Percentiles rank a stretch among this genome's conserved stretches.
Conservation (phyloP, 2,113 vertebrate species). For the Albula glossodonta region DNA sequence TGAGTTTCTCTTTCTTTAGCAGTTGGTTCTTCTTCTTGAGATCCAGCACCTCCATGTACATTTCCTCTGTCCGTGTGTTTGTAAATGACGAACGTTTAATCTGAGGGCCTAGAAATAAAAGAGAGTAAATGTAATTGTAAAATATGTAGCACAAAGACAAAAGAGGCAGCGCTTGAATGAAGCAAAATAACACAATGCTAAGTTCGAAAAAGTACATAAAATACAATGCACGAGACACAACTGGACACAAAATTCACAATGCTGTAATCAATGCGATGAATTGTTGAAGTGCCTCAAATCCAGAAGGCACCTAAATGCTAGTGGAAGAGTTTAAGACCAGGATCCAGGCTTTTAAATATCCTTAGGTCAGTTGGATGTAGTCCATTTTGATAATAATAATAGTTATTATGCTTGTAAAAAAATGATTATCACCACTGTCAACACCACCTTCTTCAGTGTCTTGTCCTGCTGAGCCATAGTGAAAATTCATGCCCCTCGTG, state of each 20-base stretch:
- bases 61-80: not conserved
- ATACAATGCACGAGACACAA: not conserved
- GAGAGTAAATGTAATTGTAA: not conserved
- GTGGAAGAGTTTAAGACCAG: too few relatives aligned
- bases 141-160: not conserved
- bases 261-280: not conserved
- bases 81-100: constrained; percentile 15
- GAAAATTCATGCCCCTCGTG: not conserved
- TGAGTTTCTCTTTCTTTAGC: constrained; percentile 49
- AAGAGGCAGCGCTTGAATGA: not conserved
- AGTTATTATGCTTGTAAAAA: too few relatives aligned
- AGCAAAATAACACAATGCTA: not conserved
- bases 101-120: not conserved
- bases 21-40: constrained; percentile 50
- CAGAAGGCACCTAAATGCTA: not conserved
- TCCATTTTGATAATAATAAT: too few relatives aligned
- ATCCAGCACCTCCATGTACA: constrained; percentile 37
- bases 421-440: too few relatives aligned
- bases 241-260: not conserved
- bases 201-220: too few relatives aligned
- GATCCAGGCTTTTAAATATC: too few relatives aligned
- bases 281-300: not conserved
- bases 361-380: too few relatives aligned
- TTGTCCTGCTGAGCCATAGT: not conserved
- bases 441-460: not conserved